Percentiles rank a stretch among this genome's conserved stretches.
These are phyloP conservation scores for Antedon mediterranea DNA, from an alignment of 53 echinoderm and acorn worm genomes.

Conservation along the genomic window DNA sequence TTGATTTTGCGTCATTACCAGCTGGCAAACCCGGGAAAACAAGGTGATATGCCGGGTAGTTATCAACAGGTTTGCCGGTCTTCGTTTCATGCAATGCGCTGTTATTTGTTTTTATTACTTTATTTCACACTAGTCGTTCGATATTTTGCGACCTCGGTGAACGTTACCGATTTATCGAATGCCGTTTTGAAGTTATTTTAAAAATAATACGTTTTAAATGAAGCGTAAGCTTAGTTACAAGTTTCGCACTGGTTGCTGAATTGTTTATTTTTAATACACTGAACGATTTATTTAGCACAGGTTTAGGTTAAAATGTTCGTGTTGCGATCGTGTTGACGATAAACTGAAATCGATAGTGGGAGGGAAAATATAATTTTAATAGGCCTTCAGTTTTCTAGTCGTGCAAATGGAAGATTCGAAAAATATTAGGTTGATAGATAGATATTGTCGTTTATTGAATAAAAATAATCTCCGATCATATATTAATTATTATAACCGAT, in stretches of 20 bases:
- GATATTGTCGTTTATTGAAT: no score
- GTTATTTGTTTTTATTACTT: constrained; percentile 1
- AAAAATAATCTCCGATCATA: no score
- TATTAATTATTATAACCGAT: no score
- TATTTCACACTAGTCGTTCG: background rate
- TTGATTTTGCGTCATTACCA: background rate
- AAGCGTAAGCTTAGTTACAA: background rate
- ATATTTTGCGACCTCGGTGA: background rate
- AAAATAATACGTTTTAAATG: background rate
- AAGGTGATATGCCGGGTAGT: background rate
- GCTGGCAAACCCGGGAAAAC: background rate
- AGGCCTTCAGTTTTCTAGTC: no score
- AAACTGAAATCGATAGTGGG: no score
- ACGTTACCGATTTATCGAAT: background rate
- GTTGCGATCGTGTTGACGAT: no score
- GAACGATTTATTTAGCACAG: background rate
- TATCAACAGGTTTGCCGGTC: background rate
- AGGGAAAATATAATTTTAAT: no score
- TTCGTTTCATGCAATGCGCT: background rate
- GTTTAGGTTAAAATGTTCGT: no score
- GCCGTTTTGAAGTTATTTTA: constrained; percentile 1
- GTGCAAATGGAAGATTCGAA: no score
- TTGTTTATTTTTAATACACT: background rate
- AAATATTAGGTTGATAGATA: no score
- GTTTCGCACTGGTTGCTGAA: background rate